Base-by-base conservation (phyloP, 2,888 invertebrate genomes). In the Himalopsyche kuldschensis region DNA sequence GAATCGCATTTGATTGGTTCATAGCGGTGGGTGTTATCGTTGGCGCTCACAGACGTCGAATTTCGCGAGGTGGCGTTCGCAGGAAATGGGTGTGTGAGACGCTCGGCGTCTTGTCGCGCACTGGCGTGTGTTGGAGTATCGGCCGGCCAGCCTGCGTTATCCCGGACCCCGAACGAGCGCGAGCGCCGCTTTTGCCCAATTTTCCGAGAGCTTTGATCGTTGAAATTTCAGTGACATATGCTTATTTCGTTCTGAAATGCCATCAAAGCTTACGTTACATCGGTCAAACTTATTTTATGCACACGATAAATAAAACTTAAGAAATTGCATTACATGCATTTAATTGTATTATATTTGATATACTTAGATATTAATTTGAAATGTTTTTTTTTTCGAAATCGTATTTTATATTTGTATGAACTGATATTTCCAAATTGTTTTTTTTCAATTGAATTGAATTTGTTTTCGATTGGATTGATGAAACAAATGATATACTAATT, bases 71-170 rank as follows among this genome's bases (percentile, higher is more conserved):
- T 17, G 55, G 78, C 82, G 63, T 32, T 75, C 78, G 80, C 31
- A 48, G 32, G n/a, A 32, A 30, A 20, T 46, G 75, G 46, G 35
- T 75, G 78, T 48, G 78, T 76, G 75, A 24, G 75, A 27, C 31
- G n/a, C 75, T 79, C 80, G 83, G 85, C 83, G 85, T 81, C 83
- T 77, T 80, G 82, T 78, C 83, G 85, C 85, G 83, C 82, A 85
- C 85, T 85, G 85, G 47, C 82, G 76, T 75, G 79, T 76, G 82
- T 55, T 55, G 24, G 55, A 20, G 55, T 55, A 55, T n/a, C 55
- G 55, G 55, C 55, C 55, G 69, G 69, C 30, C 69, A 69, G 69
- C 69, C 69, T 69, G 69, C 69, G 69, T 69, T 27, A 27, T 69
- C 69, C 69, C 69, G 69, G 69, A 69, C 69, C 69, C 69, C 69